Conservation (phyloP, 2,797 vertebrate genomes). For the Sebastes kiyomatsui region DNA sequence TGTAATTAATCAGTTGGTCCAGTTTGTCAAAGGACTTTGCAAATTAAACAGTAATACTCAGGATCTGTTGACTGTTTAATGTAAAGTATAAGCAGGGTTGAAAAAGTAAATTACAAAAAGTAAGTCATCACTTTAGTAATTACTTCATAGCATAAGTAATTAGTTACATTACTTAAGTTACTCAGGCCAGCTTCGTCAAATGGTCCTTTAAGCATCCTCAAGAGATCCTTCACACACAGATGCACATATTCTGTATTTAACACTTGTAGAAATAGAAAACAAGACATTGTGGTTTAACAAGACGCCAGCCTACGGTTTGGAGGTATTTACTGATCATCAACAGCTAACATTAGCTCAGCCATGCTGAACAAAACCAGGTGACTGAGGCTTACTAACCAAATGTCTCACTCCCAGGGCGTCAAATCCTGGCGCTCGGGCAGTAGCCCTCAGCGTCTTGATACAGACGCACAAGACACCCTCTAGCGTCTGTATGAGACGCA, state of each 20-base stretch:
- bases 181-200: neutral
- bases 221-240: neutral
- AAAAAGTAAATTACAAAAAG: neutral
- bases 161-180: neutral
- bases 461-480: neutral
- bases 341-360: neutral
- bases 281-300: neutral
- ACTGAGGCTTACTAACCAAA: neutral
- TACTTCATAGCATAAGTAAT: neutral
- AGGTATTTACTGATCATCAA: neutral
- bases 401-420: no score
- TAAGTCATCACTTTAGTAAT: neutral
- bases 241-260: neutral
- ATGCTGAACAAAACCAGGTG: neutral
- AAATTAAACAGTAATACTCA: neutral
- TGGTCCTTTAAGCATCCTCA: fast-evolving
- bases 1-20: conserved; percentile 2
- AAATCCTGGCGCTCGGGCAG: fast-evolving
- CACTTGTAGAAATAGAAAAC: neutral
- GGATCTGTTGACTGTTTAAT: neutral
- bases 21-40: neutral
- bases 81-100: neutral
- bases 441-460: neutral
- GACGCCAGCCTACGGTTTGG: neutral
- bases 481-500: neutral